A percentile compares a stretch with the other conserved stretches of the same genome.
phyloP scores from a whole-genome alignment of 2,888 invertebrate species.

The Lycia hirtaria region DNA sequence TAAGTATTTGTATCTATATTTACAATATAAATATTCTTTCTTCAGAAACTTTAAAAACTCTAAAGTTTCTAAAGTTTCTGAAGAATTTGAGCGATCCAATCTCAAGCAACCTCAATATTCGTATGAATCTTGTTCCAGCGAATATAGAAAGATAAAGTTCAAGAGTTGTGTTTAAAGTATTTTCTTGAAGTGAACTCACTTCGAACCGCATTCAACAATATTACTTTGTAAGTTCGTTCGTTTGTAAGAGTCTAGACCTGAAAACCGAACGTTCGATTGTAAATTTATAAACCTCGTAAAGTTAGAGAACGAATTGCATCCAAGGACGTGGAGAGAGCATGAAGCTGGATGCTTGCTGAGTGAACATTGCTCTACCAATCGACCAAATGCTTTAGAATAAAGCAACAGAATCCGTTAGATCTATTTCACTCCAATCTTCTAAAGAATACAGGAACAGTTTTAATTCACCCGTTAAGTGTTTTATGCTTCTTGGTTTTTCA shows the following conservation, averaged over 20 bases:
- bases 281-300: constrained; percentile 36
- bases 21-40: too few species aligned
- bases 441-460: too few species aligned
- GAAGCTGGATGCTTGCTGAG: constrained; percentile 7
- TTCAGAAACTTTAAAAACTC: too few species aligned
- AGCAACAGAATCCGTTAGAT: too few species aligned
- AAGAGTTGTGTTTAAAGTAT: constrained; percentile 1
- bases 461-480: too few species aligned
- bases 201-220: constrained; percentile 13
- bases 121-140: neutral
- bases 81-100: neutral
- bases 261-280: constrained; percentile 30
- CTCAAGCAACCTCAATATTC: neutral
- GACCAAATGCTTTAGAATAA: neutral
- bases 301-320: constrained; percentile 22
- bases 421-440: too few species aligned
- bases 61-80: too few species aligned
- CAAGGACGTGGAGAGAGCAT: constrained; percentile 24
- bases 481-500: too few species aligned
- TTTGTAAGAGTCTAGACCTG: constrained; percentile 27
- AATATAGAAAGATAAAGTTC: constrained; percentile 4
- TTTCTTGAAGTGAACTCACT: constrained; percentile 7
- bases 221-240: constrained; percentile 18
- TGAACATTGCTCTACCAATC: neutral
- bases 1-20: too few species aligned